Conservation (phyloP, 2,888 invertebrate species). For the Aspidiotus destructor region DNA sequence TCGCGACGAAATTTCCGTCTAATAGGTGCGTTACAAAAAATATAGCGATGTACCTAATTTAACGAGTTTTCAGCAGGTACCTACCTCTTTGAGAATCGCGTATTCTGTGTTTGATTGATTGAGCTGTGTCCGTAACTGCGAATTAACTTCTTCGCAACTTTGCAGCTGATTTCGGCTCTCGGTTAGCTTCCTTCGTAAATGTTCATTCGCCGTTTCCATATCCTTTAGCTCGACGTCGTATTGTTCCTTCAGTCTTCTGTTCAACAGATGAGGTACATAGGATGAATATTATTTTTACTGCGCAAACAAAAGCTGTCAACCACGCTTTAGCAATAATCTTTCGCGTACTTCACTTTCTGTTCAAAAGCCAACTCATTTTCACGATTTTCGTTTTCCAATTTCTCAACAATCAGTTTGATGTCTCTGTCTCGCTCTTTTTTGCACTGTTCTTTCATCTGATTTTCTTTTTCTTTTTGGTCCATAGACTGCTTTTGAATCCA, state of each 20-base stretch:
- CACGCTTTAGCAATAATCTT: no score
- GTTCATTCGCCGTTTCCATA: slow-evolving; percentile 55
- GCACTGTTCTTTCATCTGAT: slow-evolving; percentile 57
- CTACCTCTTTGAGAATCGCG: slow-evolving; percentile 35
- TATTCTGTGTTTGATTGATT: slow-evolving; percentile 37
- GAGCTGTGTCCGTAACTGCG: slow-evolving; percentile 36
- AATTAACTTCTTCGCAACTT: slow-evolving; percentile 53
- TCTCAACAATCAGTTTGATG: slow-evolving; percentile 62
- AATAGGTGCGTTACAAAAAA: no score
- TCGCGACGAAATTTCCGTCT: no score
- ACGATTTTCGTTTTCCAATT: slow-evolving; percentile 57
- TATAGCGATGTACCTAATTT: no score
- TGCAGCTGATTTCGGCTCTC: slow-evolving; percentile 57
- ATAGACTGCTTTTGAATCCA: slow-evolving; percentile 55
- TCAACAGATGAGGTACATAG: background rate
- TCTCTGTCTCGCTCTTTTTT: slow-evolving; percentile 66
- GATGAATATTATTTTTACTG: no score
- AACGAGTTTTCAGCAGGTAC: no score
- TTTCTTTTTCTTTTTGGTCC: slow-evolving; percentile 56
- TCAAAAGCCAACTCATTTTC: slow-evolving; percentile 55
- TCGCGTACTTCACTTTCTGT: slow-evolving; percentile 43
- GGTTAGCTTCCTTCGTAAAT: slow-evolving; percentile 56
- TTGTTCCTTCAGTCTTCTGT: slow-evolving; percentile 65
- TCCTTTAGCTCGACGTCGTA: slow-evolving; percentile 61
- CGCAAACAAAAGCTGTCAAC: no score